Evolutionary conservation across 2,797 vertebrate species (phyloP).

Genomic region (Mallotus villosus): DNA sequence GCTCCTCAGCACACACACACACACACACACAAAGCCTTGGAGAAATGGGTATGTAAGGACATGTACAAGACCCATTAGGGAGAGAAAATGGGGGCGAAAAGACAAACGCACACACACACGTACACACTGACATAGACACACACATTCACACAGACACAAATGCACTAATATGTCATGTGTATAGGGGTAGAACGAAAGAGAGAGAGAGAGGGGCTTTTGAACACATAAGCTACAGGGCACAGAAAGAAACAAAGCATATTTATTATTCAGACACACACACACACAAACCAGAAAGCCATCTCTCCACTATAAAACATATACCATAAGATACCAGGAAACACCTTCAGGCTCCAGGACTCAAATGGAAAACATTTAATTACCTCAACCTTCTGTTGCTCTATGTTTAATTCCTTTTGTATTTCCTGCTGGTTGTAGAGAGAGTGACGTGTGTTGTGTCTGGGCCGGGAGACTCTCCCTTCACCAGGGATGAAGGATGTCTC

Average conservation of each 20-base stretch:
- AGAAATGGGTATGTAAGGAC: not conserved
- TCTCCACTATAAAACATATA: conserved; percentile 51
- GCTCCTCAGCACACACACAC: conserved; percentile 30
- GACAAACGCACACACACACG: conserved; percentile 1
- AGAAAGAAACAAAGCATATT: conserved; percentile 62
- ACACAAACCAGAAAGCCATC: conserved; percentile 53
- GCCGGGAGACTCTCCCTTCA: conserved; percentile 47
- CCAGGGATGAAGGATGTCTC: conserved; percentile 67
- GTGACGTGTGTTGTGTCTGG: not conserved
- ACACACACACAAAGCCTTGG: conserved; percentile 26
- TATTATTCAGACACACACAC: conserved; percentile 47
- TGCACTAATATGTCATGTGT: conserved; percentile 16
- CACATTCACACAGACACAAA: conserved; percentile 35
- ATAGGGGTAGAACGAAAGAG: conserved; percentile 27
- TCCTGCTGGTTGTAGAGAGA: conserved; percentile 51
- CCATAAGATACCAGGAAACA: conserved; percentile 65
- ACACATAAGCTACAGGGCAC: conserved; percentile 62
- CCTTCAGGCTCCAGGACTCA: conserved; percentile 65
- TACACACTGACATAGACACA: conserved; percentile 12
- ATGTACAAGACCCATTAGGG: conserved; percentile 1
- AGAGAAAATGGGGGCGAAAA: conserved; percentile 15
- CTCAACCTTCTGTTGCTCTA: conserved; percentile 61
- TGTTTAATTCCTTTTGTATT: conserved; percentile 65
- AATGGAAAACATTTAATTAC: conserved; percentile 74
- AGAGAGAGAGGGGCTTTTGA: conserved; percentile 5